Base-by-base conservation (phyloP, 2,113 vertebrate species). In the Brienomyrus brachyistius region DNA sequence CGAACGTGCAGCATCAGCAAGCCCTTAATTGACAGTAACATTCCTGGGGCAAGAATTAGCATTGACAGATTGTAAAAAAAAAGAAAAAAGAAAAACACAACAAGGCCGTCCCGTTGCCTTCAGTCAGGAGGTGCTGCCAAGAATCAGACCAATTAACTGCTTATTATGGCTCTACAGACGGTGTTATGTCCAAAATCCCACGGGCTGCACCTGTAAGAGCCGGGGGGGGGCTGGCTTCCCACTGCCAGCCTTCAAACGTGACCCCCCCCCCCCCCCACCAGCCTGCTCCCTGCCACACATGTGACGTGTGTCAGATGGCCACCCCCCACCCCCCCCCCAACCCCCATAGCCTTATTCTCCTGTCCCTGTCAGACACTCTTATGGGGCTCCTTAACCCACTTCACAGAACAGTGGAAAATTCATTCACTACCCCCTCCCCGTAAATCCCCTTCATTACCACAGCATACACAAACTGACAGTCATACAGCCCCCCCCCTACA, bases 1-100 rank as follows among this genome's bases (percentile, higher is more conserved):
- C 31, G 19, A 9, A 92, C 91, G 54, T 91, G 91, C 91, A 90
- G 84, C 43, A 92, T 93, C 92, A 92, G 92, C 92, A 91, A 89
- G 47, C 86, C 52, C 77, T 27, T 88, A 88, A 91, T 89, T 90
- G 92, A 93, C 91, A 89, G 66, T 91, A 90, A 91, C 82, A 47
- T 86, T 92, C 91, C 89, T 89, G 19, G 89, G 90, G 90, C 91
- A 45, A 85, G 89, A 88, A 88, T 31, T 31, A 77, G n/a, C 47
- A 27, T 48, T 89, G 70, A 52, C 70, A 31, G 51, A 89, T 48
- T 84, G 40, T 80, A 5, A 43, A 43, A 80, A 83, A 83, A 47
- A 10, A 83, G 15, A 82, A 84, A 84, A 84, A 83, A 83, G 45
- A 83, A 83, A 47, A 43, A 17, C 74, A 86, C 47, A 86, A n/a